phyloP scores from a whole-genome alignment of 2,797 vertebrate genomes.

The Lophius americanus region DNA sequence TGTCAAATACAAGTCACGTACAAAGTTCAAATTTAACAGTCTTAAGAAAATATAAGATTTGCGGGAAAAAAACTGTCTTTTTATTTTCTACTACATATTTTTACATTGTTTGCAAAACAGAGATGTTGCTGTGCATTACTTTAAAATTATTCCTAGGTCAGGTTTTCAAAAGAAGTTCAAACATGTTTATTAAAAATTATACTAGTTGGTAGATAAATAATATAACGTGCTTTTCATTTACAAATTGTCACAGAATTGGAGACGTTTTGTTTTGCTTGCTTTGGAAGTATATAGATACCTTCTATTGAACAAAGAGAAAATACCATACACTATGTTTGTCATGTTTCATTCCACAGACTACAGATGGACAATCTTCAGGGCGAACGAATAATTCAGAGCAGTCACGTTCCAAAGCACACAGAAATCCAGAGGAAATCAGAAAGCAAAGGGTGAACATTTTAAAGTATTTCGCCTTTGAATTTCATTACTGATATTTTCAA shows the following conservation, averaged over 20 bases:
- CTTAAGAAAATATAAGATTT: too few species aligned
- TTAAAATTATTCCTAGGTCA: too few species aligned
- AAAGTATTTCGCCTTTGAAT: neutral
- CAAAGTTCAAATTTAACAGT: too few species aligned
- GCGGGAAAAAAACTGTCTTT: too few species aligned
- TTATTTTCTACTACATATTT: too few species aligned
- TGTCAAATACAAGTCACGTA: neutral
- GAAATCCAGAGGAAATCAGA: conserved; percentile 82
- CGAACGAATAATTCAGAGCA: conserved; percentile 51
- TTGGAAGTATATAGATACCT: neutral
- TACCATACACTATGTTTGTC: neutral
- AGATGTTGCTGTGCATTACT: neutral
- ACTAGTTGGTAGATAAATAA: neutral
- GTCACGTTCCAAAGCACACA: conserved; percentile 70
- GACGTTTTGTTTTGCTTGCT: neutral
- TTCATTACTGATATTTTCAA: neutral
- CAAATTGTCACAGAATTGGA: neutral
- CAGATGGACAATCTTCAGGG: conserved; percentile 67
- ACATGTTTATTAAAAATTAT: too few species aligned
- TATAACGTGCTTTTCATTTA: neutral
- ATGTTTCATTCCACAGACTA: conserved; percentile 51
- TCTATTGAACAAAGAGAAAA: neutral
- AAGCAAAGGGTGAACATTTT: conserved; percentile 81
- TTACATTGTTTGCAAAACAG: too few species aligned
- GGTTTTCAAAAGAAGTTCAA: too few species aligned